phyloP scores from a whole-genome alignment of 2,888 invertebrate genomes.

The Melanostoma scalare region DNA sequence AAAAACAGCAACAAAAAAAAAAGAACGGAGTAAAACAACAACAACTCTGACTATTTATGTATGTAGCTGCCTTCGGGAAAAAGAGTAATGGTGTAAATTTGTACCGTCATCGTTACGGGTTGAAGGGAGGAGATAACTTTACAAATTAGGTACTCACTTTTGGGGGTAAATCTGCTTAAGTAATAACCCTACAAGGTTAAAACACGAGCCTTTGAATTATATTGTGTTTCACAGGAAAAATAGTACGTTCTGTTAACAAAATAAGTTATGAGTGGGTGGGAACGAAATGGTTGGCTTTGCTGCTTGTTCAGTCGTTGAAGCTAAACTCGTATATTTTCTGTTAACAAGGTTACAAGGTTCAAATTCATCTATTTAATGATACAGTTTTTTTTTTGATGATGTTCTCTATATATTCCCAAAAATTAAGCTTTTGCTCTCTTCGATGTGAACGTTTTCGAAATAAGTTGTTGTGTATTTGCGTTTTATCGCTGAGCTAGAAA shows the following conservation, averaged over 20 bases:
- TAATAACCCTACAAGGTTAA: neutral
- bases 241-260: neutral
- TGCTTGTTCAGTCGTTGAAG: too few relatives aligned
- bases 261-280: too few relatives aligned
- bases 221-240: constrained; percentile 19
- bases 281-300: too few relatives aligned
- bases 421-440: too few relatives aligned
- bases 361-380: too few relatives aligned
- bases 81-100: constrained; percentile 31
- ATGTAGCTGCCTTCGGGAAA: neutral
- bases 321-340: too few relatives aligned
- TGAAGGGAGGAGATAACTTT: constrained; percentile 12
- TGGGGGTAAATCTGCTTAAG: constrained; percentile 19
- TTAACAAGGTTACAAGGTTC: too few relatives aligned
- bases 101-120: constrained; percentile 26
- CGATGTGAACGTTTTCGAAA: too few relatives aligned
- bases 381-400: too few relatives aligned
- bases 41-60: constrained; percentile 10
- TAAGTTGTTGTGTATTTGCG: too few relatives aligned
- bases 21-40: constrained; percentile 16
- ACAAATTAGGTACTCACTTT: constrained; percentile 24
- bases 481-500: too few relatives aligned
- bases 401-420: too few relatives aligned
- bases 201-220: constrained; percentile 29
- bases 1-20: neutral